Conservation (phyloP, 1,140 invertebrate genomes). For the Tachypleus tridentatus region DNA sequence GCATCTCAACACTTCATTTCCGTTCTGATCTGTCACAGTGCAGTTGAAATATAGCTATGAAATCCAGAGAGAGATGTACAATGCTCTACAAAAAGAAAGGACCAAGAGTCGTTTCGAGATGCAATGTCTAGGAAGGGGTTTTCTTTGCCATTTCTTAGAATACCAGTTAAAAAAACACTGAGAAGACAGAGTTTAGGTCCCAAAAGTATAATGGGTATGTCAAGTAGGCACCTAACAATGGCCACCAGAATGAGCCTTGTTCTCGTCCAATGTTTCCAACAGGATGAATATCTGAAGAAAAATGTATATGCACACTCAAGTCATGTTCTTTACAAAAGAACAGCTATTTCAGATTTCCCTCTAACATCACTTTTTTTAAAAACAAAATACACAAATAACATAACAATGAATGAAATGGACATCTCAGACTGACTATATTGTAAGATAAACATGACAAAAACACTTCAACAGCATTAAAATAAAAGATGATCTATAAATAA, state of each 20-base stretch:
- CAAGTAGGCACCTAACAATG: constrained; percentile 53
- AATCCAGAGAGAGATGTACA: constrained; percentile 60
- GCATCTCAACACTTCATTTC: constrained; percentile 68
- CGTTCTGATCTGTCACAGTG: constrained; percentile 67
- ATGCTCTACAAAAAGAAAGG: constrained; percentile 43
- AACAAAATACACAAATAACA: no score
- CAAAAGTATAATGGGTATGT: constrained; percentile 48
- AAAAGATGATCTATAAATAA: no score
- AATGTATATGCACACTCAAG: no score
- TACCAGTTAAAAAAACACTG: constrained; percentile 30
- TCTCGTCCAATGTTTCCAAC: constrained; percentile 82
- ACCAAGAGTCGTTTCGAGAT: constrained; percentile 32
- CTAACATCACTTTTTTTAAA: no score
- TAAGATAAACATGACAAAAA: no score
- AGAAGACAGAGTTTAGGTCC: constrained; percentile 42
- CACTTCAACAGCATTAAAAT: no score
- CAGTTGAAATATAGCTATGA: constrained; percentile 83
- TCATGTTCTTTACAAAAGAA: no score
- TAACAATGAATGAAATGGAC: no score
- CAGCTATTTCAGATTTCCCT: no score
- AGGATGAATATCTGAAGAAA: no score
- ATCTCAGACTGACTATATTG: no score
- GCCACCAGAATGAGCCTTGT: constrained; percentile 50
- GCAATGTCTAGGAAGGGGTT: constrained; percentile 40
- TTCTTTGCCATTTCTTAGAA: constrained; percentile 61